Evolutionary conservation across 2,113 vertebrate species (phyloP), one percentile per base, ranked within the genome.

Genomic region (Phrynosoma blainvillii): DNA sequence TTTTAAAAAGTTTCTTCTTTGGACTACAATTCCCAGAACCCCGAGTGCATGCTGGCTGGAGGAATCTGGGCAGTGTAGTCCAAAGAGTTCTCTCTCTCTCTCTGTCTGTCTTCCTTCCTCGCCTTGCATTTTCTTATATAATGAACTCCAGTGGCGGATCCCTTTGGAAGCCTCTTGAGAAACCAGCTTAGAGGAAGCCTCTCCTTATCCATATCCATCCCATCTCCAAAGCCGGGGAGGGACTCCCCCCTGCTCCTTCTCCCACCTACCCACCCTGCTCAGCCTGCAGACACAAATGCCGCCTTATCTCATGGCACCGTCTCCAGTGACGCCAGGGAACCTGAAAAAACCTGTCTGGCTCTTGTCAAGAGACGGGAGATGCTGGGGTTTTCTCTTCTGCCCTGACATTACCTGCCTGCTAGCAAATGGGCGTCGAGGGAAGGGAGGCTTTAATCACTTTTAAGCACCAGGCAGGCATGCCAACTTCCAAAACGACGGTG

Each of bases 281-380:
- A 90, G 92, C 92, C 92, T 88, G 1, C 66, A 92, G 94, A 92
- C 94, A 93, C 84, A 93, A 94, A 93, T 92, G 88, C 70, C 76
- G 54, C 54, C 89, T 95, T 96, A 95, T 96, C 95, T 95, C 90
- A 56, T 93, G 94, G 92, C 91, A 88, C 87, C 93, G 91, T 92
- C 93, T 94, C 87, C 82, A 74, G 91, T 92, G 94, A 94, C 92
- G 93, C 93, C 94, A 93, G 84, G 85, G 93, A 89, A 91, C 91
- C 93, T 95, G 95, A 96, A 93, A 92, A 94, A 96, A 96, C 95
- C 93, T 95, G 95, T 95, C 94, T 94, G 85, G 92, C 93, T 94
- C 92, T 52, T 94, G 93, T 91, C 92, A 7, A 90, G 92, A 94
- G 93, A 93, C 93, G 93, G 68, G 68, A 93, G 90, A 89, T 21